phyloP scores from a whole-genome alignment of 2,113 vertebrate genomes.

The Odocoileus virginianus region DNA sequence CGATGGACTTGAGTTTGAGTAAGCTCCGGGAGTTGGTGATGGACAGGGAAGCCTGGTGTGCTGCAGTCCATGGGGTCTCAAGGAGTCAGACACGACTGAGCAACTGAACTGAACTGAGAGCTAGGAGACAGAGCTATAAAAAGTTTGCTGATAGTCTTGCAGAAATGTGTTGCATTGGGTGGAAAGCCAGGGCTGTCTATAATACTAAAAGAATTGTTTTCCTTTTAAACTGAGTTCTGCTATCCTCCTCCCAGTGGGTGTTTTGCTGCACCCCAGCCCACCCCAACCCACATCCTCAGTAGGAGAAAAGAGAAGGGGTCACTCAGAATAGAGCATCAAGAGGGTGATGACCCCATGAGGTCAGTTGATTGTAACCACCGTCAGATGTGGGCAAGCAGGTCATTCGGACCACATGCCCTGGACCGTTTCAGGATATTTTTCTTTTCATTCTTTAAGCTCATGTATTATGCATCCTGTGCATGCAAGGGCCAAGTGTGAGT shows the following conservation, averaged over 20 bases:
- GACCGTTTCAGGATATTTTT: not conserved
- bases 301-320: not conserved
- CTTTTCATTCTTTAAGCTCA: not conserved
- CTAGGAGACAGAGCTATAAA: not conserved
- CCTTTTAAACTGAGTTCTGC: not conserved
- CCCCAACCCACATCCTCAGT: not conserved
- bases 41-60: not conserved
- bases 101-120: not conserved
- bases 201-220: not conserved
- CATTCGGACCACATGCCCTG: fast-evolving
- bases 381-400: not conserved
- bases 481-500: not conserved
- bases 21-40: not conserved
- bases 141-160: not conserved
- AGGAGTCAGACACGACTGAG: not conserved
- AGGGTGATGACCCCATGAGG: not conserved
- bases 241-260: not conserved
- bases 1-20: not conserved
- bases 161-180: not conserved
- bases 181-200: not conserved
- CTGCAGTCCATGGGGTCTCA: not conserved
- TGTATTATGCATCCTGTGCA: not conserved
- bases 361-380: fast-evolving
- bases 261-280: not conserved
- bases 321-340: not conserved